Conservation (phyloP, 2,797 vertebrate genomes). For the Karalla daura region DNA sequence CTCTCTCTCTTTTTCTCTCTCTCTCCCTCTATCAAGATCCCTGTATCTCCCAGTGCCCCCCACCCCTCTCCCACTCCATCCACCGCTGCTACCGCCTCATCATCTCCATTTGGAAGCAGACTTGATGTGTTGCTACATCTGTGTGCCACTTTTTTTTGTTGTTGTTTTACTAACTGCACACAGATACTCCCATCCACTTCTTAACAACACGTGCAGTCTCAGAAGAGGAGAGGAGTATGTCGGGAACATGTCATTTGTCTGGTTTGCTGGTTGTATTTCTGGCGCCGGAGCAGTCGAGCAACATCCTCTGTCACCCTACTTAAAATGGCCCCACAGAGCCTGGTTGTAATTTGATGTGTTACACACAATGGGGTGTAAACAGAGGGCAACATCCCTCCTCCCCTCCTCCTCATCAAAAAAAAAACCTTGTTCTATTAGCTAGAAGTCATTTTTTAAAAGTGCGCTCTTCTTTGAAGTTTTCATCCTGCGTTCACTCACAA, state of each 20-base stretch:
- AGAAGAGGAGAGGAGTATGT: constrained; percentile 16
- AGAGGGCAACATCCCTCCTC: neutral
- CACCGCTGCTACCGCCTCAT: neutral
- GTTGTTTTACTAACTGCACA: constrained; percentile 22
- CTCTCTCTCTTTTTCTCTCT: constrained; percentile 2
- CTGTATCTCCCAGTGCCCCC: neutral
- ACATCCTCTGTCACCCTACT: constrained; percentile 35
- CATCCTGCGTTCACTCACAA: constrained; percentile 5
- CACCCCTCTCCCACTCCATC: neutral
- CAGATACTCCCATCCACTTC: constrained; percentile 49
- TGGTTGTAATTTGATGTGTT: constrained; percentile 10
- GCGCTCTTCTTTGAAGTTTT: constrained; percentile 35
- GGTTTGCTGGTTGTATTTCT: constrained; percentile 54
- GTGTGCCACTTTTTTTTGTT: constrained; percentile 2
- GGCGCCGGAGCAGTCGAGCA: constrained; percentile 34
- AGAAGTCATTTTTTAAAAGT: constrained; percentile 10
- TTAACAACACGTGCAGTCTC: constrained; percentile 40
- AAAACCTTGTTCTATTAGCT: neutral
- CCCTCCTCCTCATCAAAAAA: no score
- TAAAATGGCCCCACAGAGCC: constrained; percentile 16
- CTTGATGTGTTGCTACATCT: constrained; percentile 13
- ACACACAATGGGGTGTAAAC: constrained; percentile 1
- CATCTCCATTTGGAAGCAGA: constrained; percentile 30
- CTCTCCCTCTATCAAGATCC: neutral
- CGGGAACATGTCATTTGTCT: constrained; percentile 48